Evolutionary conservation across 2,113 vertebrate genomes (phyloP), one percentile per base, ranked within the genome.

Genomic region (Prionailurus bengalensis): DNA sequence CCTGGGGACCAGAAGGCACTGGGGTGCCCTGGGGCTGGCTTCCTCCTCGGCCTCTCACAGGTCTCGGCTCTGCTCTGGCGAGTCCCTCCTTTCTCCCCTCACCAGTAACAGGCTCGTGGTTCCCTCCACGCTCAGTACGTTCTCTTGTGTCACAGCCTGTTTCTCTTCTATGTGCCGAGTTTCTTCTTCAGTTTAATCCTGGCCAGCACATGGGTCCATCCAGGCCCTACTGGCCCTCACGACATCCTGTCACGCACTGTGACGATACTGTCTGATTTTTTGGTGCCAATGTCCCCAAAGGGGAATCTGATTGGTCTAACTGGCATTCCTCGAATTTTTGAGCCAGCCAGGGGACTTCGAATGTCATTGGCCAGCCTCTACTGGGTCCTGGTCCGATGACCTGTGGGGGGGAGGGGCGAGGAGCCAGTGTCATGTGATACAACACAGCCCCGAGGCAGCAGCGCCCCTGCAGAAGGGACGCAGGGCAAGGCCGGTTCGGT

Each of bases 281-380:
- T 51, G 25, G 15, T 42, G 92, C 63, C n/a, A 4, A 29, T 51
- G 91, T 92, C 45, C 48, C 73, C 42, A 94, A 93, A 55, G 65
- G 17, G 61, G 13, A 86, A 55, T 70, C 48, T 74, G 36, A 79
- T 11, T 21, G 9, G 36, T 84, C 88, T 76, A 29, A 68, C 29
- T 82, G 81, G 36, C 39, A 89, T 91, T 71, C 33, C 36, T 93
- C 61, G 14, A 14, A 12, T 66, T 89, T 95, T 29, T 92, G 95
- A 74, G 84, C 5, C 70, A 70, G 80, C 7, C 80, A 68, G 39
- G 29, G 61, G 42, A 78, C 80, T 89, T 88, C 25, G 70, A 63
- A 91, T 58, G 58, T 55, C n/a, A 3, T 13, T 73, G 81, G n/a
- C 39, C 45, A 53, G 51, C 6, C 27, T 76, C 2, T 15, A 33